Evolutionary conservation across 2,797 vertebrate species (phyloP).

Genomic region (Alca torda): DNA sequence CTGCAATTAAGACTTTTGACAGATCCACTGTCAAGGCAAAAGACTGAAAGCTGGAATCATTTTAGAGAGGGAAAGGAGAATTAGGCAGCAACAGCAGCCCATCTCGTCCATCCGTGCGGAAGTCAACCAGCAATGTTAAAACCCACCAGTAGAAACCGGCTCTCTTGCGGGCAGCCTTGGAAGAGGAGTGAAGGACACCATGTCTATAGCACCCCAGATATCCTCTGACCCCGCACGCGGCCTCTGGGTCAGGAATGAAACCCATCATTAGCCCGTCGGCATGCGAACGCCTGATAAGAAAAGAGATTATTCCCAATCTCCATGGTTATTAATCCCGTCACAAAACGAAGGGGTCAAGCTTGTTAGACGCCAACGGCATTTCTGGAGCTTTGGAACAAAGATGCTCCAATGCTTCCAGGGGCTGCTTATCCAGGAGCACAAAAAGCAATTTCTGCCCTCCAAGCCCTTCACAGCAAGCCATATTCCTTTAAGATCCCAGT

Average conservation of each 20-base stretch:
- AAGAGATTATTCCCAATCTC: neutral
- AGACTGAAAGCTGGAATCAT: neutral
- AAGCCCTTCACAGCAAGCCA: neutral
- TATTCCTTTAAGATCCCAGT: neutral
- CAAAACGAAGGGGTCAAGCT: neutral
- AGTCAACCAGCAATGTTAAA: neutral
- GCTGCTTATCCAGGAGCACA: neutral
- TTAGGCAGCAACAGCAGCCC: neutral
- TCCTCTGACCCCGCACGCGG: neutral
- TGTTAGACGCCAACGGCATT: neutral
- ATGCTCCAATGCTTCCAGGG: neutral
- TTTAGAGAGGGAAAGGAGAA: neutral
- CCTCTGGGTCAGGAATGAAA: neutral
- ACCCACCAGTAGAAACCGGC: neutral
- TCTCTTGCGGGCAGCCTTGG: neutral
- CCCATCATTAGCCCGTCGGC: neutral
- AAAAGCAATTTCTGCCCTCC: neutral
- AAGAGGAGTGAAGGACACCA: neutral
- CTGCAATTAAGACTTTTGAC: neutral
- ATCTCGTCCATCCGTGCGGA: rapidly evolving
- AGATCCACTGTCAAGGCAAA: neutral
- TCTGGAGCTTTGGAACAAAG: neutral
- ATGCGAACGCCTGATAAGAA: neutral
- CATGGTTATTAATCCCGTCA: neutral
- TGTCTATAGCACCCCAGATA: neutral